These are phyloP conservation scores for Daphoenositta chrysoptera DNA, from an alignment of 2,113 vertebrate genomes.

Conservation along the genomic window DNA sequence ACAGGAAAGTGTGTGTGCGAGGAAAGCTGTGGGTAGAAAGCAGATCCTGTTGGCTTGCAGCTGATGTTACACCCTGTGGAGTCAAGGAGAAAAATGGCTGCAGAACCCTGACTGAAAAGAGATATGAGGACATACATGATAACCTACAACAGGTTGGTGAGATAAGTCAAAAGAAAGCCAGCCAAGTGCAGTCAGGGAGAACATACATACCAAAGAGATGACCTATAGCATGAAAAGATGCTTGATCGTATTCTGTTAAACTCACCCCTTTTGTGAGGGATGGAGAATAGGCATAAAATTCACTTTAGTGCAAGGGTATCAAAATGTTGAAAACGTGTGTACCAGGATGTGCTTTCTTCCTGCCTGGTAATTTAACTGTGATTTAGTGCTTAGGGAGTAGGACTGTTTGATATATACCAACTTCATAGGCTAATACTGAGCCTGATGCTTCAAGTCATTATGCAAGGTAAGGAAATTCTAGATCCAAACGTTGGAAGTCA, in stretches of 20 bases:
- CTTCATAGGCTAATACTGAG: not conserved
- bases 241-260: not conserved
- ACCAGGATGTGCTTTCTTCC: rapidly evolving
- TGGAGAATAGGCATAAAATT: not conserved
- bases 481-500: not conserved
- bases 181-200: not conserved
- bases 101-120: not conserved
- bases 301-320: not conserved
- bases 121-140: not conserved
- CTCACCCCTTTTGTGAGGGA: not conserved
- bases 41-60: not conserved
- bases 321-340: not conserved
- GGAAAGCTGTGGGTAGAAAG: not conserved
- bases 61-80: not conserved
- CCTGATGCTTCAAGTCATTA: not conserved
- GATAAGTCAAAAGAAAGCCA: not conserved
- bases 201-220: not conserved
- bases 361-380: not conserved
- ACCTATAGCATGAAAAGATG: not conserved
- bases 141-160: not conserved
- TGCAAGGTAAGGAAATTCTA: not conserved
- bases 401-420: not conserved
- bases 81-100: not conserved
- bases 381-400: not conserved
- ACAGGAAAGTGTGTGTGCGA: not conserved